phyloP scores from a whole-genome alignment of 2,797 vertebrate genomes.

The Parambassis ranga region DNA sequence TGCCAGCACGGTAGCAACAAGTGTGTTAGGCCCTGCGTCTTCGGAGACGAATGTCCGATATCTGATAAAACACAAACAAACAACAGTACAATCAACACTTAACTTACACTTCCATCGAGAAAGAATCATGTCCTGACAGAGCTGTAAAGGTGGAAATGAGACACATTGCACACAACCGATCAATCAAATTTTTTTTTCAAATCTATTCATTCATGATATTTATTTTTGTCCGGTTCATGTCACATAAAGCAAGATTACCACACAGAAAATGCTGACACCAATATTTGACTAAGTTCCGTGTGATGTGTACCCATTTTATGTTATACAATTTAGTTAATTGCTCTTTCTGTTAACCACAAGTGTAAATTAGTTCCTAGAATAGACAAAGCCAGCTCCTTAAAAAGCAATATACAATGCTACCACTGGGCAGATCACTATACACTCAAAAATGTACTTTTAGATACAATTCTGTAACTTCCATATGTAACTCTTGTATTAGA shows the following conservation, averaged over 20 bases:
- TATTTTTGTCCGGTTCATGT: rapidly evolving
- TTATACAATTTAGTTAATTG: background rate
- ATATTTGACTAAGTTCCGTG: too few relatives aligned
- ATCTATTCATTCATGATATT: background rate
- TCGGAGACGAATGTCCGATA: conserved; percentile 91
- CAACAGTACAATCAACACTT: conserved; percentile 13
- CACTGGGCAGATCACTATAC: background rate
- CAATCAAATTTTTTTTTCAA: background rate
- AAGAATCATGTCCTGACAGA: background rate
- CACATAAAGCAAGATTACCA: background rate
- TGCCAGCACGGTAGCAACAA: conserved; percentile 88
- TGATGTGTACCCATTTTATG: background rate
- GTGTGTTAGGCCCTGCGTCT: conserved; percentile 88
- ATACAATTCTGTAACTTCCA: background rate
- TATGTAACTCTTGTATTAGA: too few relatives aligned
- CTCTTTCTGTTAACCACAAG: background rate
- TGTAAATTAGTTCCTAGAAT: conserved; percentile 14
- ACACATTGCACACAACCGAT: background rate
- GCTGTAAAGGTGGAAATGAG: background rate
- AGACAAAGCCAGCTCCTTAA: background rate
- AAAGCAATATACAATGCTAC: background rate
- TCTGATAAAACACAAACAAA: conserved; percentile 68
- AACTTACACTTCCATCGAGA: background rate
- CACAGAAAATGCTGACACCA: too few relatives aligned
- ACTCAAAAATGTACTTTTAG: background rate